Percentiles rank a stretch among this genome's conserved stretches.
Conservation (phyloP, 2,888 invertebrate genomes). For the Bursaphelenchus okinawaensis region DNA sequence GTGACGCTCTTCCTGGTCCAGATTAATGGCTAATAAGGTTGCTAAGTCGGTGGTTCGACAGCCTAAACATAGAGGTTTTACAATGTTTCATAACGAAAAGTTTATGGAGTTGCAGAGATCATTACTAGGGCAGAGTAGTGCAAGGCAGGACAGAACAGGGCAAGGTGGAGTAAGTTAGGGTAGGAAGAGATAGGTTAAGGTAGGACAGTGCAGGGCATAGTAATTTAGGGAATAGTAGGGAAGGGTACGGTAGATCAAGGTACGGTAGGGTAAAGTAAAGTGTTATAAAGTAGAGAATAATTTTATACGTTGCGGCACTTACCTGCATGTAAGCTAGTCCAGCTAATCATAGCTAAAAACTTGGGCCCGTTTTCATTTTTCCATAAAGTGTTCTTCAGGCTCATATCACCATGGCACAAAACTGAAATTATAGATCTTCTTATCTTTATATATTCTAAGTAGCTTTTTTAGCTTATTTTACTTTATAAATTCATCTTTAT, state of each 20-base stretch:
- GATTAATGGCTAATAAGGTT: conserved; percentile 10
- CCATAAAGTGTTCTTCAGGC: background rate
- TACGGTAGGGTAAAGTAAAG: too few relatives aligned
- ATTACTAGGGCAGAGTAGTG: too few relatives aligned
- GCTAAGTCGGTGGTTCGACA: conserved; percentile 18
- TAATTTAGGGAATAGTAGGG: too few relatives aligned
- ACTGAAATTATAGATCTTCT: background rate
- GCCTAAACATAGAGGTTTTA: conserved; percentile 2
- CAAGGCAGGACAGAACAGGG: too few relatives aligned
- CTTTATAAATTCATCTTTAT: too few relatives aligned
- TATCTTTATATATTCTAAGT: too few relatives aligned
- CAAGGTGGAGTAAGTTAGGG: too few relatives aligned
- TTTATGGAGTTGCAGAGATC: conserved; percentile 4
- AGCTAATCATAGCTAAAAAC: background rate
- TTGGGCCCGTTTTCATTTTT: background rate
- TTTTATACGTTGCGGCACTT: background rate
- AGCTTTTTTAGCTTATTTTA: too few relatives aligned
- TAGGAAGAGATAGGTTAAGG: too few relatives aligned
- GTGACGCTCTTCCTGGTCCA: conserved; percentile 11
- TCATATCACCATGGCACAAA: background rate
- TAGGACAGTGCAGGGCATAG: too few relatives aligned
- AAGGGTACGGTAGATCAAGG: too few relatives aligned
- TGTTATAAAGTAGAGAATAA: too few relatives aligned
- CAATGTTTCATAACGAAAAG: conserved; percentile 18
- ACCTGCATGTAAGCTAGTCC: conserved; percentile 4